A percentile compares a stretch with the other conserved stretches of the same genome.
Evolutionary conservation across 2,113 vertebrate species (phyloP).

Genomic region (Campylomormyrus tamandua): DNA sequence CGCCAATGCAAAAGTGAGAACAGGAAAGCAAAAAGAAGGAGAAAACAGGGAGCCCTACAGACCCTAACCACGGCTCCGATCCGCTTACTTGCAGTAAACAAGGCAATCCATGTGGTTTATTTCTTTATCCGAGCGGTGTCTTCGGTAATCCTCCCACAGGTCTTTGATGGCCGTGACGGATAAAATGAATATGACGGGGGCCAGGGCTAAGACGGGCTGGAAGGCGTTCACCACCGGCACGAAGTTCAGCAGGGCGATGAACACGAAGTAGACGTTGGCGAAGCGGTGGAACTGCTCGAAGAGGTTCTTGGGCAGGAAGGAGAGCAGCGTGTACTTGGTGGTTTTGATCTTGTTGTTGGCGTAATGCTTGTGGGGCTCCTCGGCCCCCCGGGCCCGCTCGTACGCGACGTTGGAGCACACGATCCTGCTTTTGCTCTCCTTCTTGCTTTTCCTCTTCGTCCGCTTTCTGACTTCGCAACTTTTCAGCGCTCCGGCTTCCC

Average conservation of each 20-base stretch:
- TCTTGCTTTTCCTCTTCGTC: conserved; percentile 66
- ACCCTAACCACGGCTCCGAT: too few species aligned
- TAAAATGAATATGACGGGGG: conserved; percentile 89
- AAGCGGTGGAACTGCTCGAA: conserved; percentile 95
- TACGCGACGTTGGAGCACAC: conserved; percentile 71
- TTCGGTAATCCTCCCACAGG: conserved; percentile 93
- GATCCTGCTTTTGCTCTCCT: conserved; percentile 60
- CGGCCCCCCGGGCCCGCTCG: conserved; percentile 49
- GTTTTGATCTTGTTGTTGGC: conserved; percentile 88
- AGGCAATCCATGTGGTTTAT: conserved; percentile 96
- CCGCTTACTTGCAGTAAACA: conserved; percentile 82
- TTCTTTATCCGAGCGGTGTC: conserved; percentile 83
- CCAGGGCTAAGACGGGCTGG: conserved; percentile 84
- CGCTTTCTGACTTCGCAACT: conserved; percentile 37
- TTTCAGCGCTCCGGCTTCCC: conserved; percentile 50
- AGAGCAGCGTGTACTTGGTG: conserved; percentile 89
- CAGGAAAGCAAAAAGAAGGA: neutral
- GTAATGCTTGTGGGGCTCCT: conserved; percentile 58
- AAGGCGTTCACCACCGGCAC: conserved; percentile 87
- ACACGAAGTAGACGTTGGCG: conserved; percentile 95
- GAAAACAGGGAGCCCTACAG: neutral
- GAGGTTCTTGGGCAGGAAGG: conserved; percentile 94
- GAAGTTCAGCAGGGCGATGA: conserved; percentile 91
- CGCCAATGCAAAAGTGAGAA: neutral
- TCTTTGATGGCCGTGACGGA: conserved; percentile 92